Evolutionary conservation across 2,797 vertebrate genomes (phyloP).

Genomic region (Aphelocoma californica): DNA sequence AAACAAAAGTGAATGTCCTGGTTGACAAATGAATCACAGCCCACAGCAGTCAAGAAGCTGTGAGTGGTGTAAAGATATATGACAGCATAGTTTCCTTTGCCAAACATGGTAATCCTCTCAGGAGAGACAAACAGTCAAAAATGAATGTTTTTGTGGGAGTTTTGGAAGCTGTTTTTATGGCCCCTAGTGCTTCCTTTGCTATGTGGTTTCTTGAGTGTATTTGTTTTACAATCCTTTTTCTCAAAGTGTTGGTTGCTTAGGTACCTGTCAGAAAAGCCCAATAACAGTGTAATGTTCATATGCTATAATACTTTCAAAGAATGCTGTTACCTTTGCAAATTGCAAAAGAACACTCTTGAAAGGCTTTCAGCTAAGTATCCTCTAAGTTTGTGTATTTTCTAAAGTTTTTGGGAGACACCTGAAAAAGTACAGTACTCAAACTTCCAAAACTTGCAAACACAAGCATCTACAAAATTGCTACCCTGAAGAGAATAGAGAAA

Average conservation of each 20-base stretch:
- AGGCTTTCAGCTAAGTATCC: background rate
- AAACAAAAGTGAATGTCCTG: background rate
- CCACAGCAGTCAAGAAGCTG: background rate
- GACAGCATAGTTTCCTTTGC: background rate
- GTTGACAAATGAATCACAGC: background rate
- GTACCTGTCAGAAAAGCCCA: background rate
- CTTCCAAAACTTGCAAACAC: background rate
- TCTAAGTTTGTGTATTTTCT: background rate
- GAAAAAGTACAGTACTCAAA: background rate
- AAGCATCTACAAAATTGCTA: background rate
- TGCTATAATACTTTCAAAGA: background rate
- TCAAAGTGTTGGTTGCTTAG: background rate
- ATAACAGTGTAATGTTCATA: background rate
- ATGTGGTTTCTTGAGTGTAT: rapidly evolving
- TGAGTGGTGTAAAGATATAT: background rate
- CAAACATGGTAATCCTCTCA: background rate
- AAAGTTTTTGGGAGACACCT: background rate
- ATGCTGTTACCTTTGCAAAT: background rate
- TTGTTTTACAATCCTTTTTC: background rate
- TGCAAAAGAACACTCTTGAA: background rate
- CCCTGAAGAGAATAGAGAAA: background rate
- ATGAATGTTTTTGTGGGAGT: background rate
- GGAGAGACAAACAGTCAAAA: background rate
- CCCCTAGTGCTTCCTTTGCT: background rate
- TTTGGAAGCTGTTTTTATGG: background rate